Percentiles rank a stretch among this genome's conserved stretches.
Evolutionary conservation across 2,797 vertebrate species (phyloP).

Genomic region (Galaxias olidus): DNA sequence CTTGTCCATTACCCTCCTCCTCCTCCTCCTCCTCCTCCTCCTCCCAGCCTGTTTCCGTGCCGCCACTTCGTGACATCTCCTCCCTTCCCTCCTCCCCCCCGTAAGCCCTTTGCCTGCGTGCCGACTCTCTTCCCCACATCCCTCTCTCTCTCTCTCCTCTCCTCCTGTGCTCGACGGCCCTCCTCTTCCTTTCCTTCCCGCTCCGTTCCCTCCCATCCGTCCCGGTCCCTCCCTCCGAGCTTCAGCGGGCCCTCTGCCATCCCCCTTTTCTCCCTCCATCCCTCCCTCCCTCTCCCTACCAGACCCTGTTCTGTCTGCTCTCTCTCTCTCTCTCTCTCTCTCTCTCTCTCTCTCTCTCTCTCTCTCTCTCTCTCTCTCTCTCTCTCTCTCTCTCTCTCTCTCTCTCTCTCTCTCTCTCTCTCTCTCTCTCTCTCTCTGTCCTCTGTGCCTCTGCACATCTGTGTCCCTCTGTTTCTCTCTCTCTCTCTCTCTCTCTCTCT

Average conservation of each 20-base stretch:
- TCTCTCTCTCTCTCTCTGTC: not conserved
- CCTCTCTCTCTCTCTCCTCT: conserved; percentile 2
- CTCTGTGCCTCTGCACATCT: conserved; percentile 18
- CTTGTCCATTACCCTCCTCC: conserved; percentile 38
- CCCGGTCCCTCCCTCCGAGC: conserved; percentile 3
- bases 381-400: conserved; percentile 4
- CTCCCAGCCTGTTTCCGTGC: too few species aligned
- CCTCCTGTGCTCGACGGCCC: conserved; percentile 7
- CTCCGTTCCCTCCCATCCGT: not conserved
- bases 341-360: not conserved
- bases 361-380: not conserved
- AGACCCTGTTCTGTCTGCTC: not conserved
- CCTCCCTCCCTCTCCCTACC: too few species aligned
- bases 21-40: not conserved
- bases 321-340: not conserved
- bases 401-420: conserved; percentile 13
- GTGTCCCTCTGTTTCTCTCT: not conserved
- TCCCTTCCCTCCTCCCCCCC: not conserved
- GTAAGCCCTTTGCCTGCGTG: not conserved
- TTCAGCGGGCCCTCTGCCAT: not conserved
- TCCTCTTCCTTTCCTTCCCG: conserved; percentile 13
- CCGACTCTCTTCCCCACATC: not conserved
- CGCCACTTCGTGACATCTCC: conserved; percentile 11
- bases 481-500: not conserved
- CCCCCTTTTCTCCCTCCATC: conserved; percentile 4